Conservation (phyloP, 2,797 vertebrate genomes). For the Chelon labrosus region DNA sequence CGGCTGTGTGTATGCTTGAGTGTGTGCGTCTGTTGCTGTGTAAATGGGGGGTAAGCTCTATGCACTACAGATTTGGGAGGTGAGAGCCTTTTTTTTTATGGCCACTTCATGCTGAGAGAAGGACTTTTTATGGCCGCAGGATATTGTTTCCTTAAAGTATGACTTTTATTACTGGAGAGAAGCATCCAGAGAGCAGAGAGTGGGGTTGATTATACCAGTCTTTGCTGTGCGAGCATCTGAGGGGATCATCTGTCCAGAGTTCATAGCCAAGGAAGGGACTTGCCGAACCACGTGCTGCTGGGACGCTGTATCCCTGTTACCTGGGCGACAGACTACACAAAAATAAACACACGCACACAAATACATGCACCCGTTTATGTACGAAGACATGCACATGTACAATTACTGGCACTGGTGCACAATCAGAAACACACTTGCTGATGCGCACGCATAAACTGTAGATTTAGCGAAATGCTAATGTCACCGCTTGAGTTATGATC, state of each 20-base stretch:
- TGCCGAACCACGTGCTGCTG: conserved; percentile 66
- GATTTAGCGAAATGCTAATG: conserved; percentile 67
- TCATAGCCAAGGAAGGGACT: conserved; percentile 73
- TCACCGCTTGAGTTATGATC: conserved; percentile 73
- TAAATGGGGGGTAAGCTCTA: conserved; percentile 59
- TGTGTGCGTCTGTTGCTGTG: conserved; percentile 59
- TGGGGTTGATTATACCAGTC: conserved; percentile 74
- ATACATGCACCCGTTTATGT: conserved; percentile 46
- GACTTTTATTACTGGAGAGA: conserved; percentile 80
- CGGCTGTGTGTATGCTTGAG: conserved; percentile 48
- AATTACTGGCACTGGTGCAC: conserved; percentile 33
- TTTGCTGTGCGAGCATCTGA: conserved; percentile 69
- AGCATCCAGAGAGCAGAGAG: conserved; percentile 71
- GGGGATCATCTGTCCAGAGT: conserved; percentile 80
- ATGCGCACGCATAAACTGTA: conserved; percentile 44
- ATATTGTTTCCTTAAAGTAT: conserved; percentile 82
- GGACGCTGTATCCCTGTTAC: conserved; percentile 70
- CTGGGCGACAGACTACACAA: conserved; percentile 65
- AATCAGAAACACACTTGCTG: conserved; percentile 62
- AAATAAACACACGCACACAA: conserved; percentile 53
- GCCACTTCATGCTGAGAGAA: conserved; percentile 75
- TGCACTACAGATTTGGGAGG: conserved; percentile 69
- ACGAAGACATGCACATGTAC: conserved; percentile 28
- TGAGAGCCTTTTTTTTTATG: conserved; percentile 79
- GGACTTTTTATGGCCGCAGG: conserved; percentile 78